Percentiles rank a stretch among this genome's conserved stretches.
Conservation (phyloP, 2,888 invertebrate species). For the Agriopis marginaria region DNA sequence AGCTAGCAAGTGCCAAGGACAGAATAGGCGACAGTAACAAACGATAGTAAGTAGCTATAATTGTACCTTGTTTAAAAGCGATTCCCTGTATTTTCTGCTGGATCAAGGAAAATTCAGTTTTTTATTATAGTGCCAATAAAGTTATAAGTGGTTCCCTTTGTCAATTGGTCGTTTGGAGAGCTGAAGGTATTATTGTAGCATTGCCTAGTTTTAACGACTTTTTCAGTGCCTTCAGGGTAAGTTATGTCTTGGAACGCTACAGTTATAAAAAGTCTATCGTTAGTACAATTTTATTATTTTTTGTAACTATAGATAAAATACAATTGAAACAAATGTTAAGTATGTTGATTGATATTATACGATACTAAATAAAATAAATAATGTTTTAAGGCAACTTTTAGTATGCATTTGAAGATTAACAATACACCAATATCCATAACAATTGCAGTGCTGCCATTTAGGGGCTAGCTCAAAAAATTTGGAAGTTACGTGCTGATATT, state of each 20-base stretch:
- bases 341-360: too few relatives aligned
- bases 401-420: too few relatives aligned
- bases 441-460: too few relatives aligned
- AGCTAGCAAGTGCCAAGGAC: constrained; percentile 20
- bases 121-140: constrained; percentile 15
- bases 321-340: too few relatives aligned
- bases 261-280: not conserved
- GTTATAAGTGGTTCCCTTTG: constrained; percentile 28
- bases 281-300: too few relatives aligned
- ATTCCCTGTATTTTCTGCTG: constrained; percentile 23
- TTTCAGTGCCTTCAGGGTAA: constrained; percentile 16
- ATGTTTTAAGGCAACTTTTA: too few relatives aligned
- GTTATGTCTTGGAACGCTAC: not conserved
- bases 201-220: constrained; percentile 17
- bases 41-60: not conserved
- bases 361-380: too few relatives aligned
- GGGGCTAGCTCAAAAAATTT: not conserved
- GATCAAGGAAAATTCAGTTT: constrained; percentile 17
- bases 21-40: constrained; percentile 10
- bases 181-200: constrained; percentile 13
- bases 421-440: too few relatives aligned
- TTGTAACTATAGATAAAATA: too few relatives aligned
- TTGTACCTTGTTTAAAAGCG: constrained; percentile 22
- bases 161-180: constrained; percentile 6
- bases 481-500: not conserved